These are phyloP conservation scores for Chionomys nivalis DNA, from an alignment of 2,113 vertebrate species.

Conservation along the genomic window DNA sequence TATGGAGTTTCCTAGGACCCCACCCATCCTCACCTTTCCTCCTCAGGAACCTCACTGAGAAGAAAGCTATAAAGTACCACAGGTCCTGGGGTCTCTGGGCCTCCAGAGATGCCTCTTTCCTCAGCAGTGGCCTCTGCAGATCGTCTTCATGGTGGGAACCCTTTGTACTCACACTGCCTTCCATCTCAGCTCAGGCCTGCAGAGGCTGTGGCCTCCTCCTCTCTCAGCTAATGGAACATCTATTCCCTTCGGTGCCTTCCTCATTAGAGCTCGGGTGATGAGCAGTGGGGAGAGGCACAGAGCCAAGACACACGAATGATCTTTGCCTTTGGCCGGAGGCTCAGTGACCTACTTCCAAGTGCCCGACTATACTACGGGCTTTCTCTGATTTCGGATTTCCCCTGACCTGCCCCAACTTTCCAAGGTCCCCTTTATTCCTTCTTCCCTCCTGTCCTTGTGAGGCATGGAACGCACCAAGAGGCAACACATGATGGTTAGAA, in stretches of 20 bases:
- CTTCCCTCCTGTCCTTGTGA: not conserved
- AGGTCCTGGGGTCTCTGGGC: too few species aligned
- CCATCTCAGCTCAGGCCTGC: not conserved
- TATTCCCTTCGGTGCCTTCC: not conserved
- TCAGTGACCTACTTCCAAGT: not conserved
- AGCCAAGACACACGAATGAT: not conserved
- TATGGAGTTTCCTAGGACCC: not conserved
- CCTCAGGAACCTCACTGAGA: not conserved
- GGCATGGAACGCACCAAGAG: not conserved
- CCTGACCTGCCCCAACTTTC: not conserved
- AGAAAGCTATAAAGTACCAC: not conserved
- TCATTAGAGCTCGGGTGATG: fast-evolving
- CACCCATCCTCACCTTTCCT: not conserved
- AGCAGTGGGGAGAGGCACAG: too few species aligned
- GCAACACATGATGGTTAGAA: not conserved
- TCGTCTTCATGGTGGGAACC: too few species aligned
- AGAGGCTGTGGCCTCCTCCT: not conserved
- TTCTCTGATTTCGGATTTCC: not conserved
- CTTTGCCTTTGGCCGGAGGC: not conserved
- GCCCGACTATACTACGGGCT: not conserved
- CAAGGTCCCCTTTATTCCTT: not conserved
- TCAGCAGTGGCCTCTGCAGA: not conserved
- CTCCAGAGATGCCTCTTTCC: not conserved
- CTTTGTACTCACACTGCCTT: not conserved
- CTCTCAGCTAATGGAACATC: too few species aligned